Conservation (phyloP, 1,140 invertebrate species). For the Carposina sasakii region DNA sequence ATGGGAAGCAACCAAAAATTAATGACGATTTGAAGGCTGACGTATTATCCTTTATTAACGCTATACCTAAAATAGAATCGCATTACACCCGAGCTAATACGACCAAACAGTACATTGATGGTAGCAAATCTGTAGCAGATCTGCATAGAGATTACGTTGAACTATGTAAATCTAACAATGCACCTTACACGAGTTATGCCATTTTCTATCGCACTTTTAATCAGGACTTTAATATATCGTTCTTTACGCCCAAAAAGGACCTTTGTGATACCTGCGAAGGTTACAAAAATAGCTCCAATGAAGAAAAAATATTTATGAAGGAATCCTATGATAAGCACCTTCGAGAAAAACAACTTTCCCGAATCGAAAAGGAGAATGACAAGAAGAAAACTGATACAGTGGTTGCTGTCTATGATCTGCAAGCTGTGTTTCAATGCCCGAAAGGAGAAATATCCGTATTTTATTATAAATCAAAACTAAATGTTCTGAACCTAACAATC, state of each 20-base stretch:
- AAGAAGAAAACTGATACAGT: slow-evolving; percentile 16
- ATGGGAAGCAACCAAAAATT: slow-evolving; percentile 3
- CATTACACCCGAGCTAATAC: slow-evolving; percentile 23
- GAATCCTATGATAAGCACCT: slow-evolving; percentile 16
- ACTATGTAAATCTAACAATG: slow-evolving; percentile 1
- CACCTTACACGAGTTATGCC: not conserved
- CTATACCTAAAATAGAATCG: slow-evolving; percentile 19
- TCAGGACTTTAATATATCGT: slow-evolving; percentile 17
- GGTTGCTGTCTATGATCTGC: slow-evolving; percentile 24
- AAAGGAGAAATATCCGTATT: slow-evolving; percentile 28
- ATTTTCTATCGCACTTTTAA: slow-evolving; percentile 12
- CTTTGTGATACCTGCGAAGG: slow-evolving; percentile 12
- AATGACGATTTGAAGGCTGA: slow-evolving; percentile 4
- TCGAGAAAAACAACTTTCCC: slow-evolving; percentile 17
- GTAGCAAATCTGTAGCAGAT: slow-evolving; percentile 5
- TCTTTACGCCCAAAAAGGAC: slow-evolving; percentile 14
- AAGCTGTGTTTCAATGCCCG: slow-evolving; percentile 28
- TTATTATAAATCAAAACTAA: slow-evolving; percentile 28
- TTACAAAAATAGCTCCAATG: slow-evolving; percentile 15
- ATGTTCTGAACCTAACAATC: slow-evolving; percentile 10
- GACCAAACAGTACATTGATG: slow-evolving; percentile 9
- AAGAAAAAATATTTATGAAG: slow-evolving; percentile 19
- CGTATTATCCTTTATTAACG: slow-evolving; percentile 10
- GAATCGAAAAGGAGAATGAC: slow-evolving; percentile 24
- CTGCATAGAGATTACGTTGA: slow-evolving; percentile 9